A percentile compares a stretch with the other conserved stretches of the same genome.
Evolutionary conservation across 2,113 vertebrate genomes (phyloP).

Genomic region (Irena cyanogastra): DNA sequence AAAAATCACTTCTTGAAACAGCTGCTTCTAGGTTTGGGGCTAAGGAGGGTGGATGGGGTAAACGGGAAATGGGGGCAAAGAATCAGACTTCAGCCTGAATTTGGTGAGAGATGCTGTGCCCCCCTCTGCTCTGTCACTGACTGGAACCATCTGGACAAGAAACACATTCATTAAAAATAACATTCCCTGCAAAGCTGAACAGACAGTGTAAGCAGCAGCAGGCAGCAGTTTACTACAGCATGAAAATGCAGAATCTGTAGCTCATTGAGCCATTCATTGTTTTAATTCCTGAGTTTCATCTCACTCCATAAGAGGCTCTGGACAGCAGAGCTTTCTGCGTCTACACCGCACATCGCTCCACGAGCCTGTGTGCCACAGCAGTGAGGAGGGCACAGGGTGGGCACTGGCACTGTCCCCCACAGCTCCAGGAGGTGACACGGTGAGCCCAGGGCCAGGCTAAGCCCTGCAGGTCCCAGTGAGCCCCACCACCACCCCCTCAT

Average conservation of each 20-base stretch:
- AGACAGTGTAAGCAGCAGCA: background rate
- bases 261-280: background rate
- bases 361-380: rapidly evolving
- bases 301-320: rapidly evolving
- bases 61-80: background rate
- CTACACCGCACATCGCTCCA: rapidly evolving
- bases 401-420: background rate
- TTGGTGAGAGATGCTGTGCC: background rate
- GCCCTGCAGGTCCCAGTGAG: background rate
- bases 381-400: background rate
- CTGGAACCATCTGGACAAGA: background rate
- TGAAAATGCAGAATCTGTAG: background rate
- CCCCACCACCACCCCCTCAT: background rate
- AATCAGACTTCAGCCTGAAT: background rate
- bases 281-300: background rate
- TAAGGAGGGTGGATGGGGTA: background rate
- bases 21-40: background rate
- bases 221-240: background rate
- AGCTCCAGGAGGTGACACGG: background rate
- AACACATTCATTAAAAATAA: background rate
- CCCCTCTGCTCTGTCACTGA: background rate
- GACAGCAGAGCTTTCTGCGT: background rate
- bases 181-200: background rate
- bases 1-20: background rate
- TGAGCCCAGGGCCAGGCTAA: background rate